phyloP scores from a whole-genome alignment of 1,140 invertebrate genomes.

The Anagrus nilaparvatae region DNA sequence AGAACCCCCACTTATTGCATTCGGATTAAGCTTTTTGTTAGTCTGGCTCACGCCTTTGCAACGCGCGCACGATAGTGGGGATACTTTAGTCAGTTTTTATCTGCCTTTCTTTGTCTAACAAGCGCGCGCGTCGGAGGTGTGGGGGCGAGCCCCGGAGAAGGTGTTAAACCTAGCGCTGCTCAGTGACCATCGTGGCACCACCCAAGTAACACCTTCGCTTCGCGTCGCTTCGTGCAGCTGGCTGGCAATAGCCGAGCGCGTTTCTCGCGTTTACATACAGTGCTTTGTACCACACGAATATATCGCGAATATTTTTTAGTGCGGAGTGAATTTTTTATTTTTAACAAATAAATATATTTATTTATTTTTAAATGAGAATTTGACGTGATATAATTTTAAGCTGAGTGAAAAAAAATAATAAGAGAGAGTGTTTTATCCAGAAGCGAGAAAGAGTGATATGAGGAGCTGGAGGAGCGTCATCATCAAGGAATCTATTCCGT shows the following conservation, averaged over 20 bases:
- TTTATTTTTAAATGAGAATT: too few relatives aligned
- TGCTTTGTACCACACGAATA: too few relatives aligned
- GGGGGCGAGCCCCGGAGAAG: constrained; percentile 42
- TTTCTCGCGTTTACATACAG: too few relatives aligned
- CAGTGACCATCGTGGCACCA: constrained; percentile 46
- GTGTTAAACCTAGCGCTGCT: constrained; percentile 46
- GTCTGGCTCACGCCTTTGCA: too few relatives aligned
- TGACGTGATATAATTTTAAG: too few relatives aligned
- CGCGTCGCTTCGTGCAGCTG: constrained; percentile 12
- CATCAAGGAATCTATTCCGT: neutral
- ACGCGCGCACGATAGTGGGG: constrained; percentile 21
- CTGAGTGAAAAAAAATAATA: neutral
- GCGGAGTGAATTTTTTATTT: too few relatives aligned
- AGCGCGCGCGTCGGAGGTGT: constrained; percentile 31
- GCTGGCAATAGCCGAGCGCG: too few relatives aligned
- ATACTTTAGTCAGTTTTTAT: neutral
- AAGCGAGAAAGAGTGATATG: constrained; percentile 4
- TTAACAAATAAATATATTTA: too few relatives aligned
- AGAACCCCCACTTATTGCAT: constrained; percentile 11
- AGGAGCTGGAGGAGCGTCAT: neutral
- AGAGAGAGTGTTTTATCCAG: neutral
- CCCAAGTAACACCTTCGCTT: constrained; percentile 44
- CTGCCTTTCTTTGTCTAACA: neutral
- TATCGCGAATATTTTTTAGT: too few relatives aligned
- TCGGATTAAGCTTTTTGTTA: too few relatives aligned